Evolutionary conservation across 1,140 invertebrate genomes (phyloP), one percentile per base, ranked within the genome.

Genomic region (Pachypeltis micranthus): DNA sequence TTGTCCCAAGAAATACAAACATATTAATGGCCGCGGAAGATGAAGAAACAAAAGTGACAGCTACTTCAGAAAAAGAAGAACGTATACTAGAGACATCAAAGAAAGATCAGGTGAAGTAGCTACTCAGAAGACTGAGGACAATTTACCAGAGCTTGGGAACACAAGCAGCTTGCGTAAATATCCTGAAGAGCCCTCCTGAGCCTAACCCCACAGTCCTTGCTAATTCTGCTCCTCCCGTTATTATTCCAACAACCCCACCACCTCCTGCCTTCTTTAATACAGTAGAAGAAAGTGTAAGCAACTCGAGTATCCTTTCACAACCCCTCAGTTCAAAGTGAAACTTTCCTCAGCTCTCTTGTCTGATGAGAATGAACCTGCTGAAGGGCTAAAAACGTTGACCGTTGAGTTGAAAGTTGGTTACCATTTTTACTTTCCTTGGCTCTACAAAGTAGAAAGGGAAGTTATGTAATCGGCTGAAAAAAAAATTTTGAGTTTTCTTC

Each of bases 1-100:
- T 73, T 98, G 95, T 74, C 92, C 85, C 63, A 98, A 97, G 78
- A 96, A 96, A 78, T 98, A 96, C 81, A 94, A 93, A 78, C 91
- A 98, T 78, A 91, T 93, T 67, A 96, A 96, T 76, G 95, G 93
- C 83, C 23, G 79, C 81, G 39, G 82, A 83, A 65, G 83, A 85
- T 19, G 80, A 81, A 29, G 81, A 83, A 24, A 81, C 81, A 2
- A 84, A 83, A 70, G 83, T 83, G 66, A 77, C 78, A 0, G 80
- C 86, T 61, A 81, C 84, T 76, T 87, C 86, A 0, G 86, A 88
- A 67, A 86, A 88, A 69, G 86, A 89, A 70, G 63, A 68, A 10
- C 64, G 62, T 44, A 66, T n/a, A n/a, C n/a, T n/a, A n/a, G n/a
- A n/a, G n/a, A n/a, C n/a, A n/a, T n/a, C n/a, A 66, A 68, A 63